These are phyloP conservation scores for Sarcophilus harrisii DNA, from an alignment of 2,797 vertebrate genomes.

Conservation along the genomic window DNA sequence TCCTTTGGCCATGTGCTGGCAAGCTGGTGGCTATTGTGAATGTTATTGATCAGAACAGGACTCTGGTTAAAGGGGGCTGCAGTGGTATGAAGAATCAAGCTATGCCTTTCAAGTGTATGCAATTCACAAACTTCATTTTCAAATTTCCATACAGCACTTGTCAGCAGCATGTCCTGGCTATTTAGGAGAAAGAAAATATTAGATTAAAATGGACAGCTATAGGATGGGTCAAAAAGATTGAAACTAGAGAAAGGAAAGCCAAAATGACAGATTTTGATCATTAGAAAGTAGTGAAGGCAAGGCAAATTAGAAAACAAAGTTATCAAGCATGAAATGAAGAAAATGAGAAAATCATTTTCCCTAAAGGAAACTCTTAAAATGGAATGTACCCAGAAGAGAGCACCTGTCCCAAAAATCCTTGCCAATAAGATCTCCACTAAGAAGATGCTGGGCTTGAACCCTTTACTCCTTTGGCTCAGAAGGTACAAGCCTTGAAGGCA, in stretches of 20 bases:
- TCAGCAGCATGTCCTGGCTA: conserved; percentile 91
- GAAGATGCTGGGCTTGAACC: neutral
- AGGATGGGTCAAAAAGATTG: conserved; percentile 95
- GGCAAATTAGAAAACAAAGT: conserved; percentile 96
- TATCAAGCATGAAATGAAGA: conserved; percentile 94
- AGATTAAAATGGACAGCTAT: conserved; percentile 91
- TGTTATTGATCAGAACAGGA: conserved; percentile 95
- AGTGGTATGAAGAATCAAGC: conserved; percentile 93
- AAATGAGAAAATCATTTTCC: conserved; percentile 88
- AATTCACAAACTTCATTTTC: conserved; percentile 97
- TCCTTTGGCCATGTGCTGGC: conserved; percentile 91
- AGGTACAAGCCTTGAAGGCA: neutral
- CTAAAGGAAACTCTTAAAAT: conserved; percentile 67
- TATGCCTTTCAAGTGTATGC: conserved; percentile 99
- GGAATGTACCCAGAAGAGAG: neutral
- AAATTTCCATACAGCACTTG: conserved; percentile 95
- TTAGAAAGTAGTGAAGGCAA: conserved; percentile 96
- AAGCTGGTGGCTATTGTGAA: conserved; percentile 93
- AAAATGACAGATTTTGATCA: conserved; percentile 94
- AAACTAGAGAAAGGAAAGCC: conserved; percentile 92
- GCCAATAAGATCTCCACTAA: neutral
- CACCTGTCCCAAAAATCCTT: neutral
- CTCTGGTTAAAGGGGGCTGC: conserved; percentile 95
- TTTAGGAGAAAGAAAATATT: conserved; percentile 94
- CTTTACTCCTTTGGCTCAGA: neutral